Base-by-base conservation (phyloP, 2,888 invertebrate species). In the Epicampocera succincta region DNA sequence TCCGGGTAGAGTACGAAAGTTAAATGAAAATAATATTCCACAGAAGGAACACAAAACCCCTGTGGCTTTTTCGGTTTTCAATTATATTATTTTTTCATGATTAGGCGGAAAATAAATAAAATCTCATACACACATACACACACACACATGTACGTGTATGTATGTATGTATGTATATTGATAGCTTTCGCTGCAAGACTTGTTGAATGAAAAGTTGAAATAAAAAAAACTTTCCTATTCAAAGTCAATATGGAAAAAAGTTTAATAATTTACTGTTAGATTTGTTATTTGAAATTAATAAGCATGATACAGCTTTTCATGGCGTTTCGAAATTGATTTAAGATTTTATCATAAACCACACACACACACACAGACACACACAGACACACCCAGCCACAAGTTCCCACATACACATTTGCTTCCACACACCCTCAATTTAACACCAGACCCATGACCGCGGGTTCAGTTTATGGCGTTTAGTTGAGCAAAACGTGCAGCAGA, bases 331-430 rank as follows among this genome's bases (percentile, higher is more conserved):
- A 81, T 81, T 68, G 61, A 76, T 68, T 81, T 68, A 21, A 72
- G 80, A 81, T 81, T 54, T 76, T 68, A 81, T 76, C 72, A 50
- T 19, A 73, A 72, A 68, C 76, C 72, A 19, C 72, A 80, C 60
- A 78, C 58, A n/a, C 29, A 19, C 40, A 52, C 13, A 21, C 44
- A 19, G 33, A 17, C 21, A 21, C 54, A 46, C 17, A 48, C 40
- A 9, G 12, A 29, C 29, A 60, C 52, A 29, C 2, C 25, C 40
- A 9, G 12, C 17, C 29, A 60, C 52, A 29, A 3, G 3, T 25
- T 25, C 25, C 25, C 5, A 25, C 5, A 25, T 3, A 25, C 5
- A 25, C 2, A 25, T 25, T 25, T 25, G 8, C 33, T 3, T 12
- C 15, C 15, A 52, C 60, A 69, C 61, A 56, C 48, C 56, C 66